phyloP scores from a whole-genome alignment of 2,797 vertebrate genomes.

The Numenius phaeopus region DNA sequence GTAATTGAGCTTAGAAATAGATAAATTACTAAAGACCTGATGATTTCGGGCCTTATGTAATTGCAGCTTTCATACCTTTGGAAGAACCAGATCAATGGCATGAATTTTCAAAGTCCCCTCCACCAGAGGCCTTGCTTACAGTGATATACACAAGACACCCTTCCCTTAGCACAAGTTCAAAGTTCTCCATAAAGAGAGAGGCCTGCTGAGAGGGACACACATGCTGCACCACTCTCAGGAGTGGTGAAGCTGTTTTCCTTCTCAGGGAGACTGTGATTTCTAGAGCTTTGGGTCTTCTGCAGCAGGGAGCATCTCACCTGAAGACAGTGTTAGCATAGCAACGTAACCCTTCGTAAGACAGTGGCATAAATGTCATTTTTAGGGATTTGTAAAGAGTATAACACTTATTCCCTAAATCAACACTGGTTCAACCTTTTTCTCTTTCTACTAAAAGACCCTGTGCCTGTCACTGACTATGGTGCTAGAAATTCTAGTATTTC shows the following conservation, averaged over 20 bases:
- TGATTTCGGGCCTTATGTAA: not conserved
- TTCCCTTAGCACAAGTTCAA: not conserved
- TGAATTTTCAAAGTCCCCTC: not conserved
- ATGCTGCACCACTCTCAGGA: not conserved
- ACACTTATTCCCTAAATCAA: not conserved
- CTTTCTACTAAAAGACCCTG: not conserved
- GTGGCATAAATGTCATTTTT: not conserved
- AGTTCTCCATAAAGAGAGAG: not conserved
- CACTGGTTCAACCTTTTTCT: not conserved
- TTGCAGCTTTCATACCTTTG: not conserved
- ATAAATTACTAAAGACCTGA: not conserved
- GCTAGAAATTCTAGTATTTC: not conserved
- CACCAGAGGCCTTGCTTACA: not conserved
- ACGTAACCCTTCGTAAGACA: not conserved
- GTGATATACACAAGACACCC: not conserved
- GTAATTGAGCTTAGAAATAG: not conserved
- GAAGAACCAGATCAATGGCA: not conserved
- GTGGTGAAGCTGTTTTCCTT: not conserved
- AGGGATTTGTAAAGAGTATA: not conserved
- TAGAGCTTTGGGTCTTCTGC: not conserved
- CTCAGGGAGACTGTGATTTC: not conserved
- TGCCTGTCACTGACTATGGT: not conserved
- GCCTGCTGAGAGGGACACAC: not conserved
- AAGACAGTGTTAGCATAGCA: not conserved
- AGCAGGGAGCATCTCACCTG: not conserved